phyloP scores from a whole-genome alignment of 2,888 invertebrate genomes.

The Agrotis ipsilon region DNA sequence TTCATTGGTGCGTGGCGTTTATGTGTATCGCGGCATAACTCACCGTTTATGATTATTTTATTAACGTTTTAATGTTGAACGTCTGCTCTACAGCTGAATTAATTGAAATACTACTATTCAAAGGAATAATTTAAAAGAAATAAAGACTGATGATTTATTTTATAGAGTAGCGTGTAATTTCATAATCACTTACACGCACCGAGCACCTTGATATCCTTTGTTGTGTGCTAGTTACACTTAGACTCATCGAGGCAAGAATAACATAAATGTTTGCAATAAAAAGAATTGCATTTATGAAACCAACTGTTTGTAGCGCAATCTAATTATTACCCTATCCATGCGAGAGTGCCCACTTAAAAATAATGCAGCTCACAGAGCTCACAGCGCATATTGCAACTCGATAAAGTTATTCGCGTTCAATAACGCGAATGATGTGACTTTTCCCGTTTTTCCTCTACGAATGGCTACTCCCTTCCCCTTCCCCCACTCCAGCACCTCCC shows the following conservation, averaged over 20 bases:
- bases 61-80: conserved; percentile 66
- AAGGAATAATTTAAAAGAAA: conserved; percentile 10
- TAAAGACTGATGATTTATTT: not conserved
- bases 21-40: conserved; percentile 70
- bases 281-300: not conserved
- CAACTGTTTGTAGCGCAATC: conserved; percentile 29
- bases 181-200: conserved; percentile 1
- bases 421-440: conserved; percentile 89
- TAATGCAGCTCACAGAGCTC: conserved; percentile 51
- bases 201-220: not conserved
- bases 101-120: conserved; percentile 26
- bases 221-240: not conserved
- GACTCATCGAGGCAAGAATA: not conserved
- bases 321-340: conserved; percentile 42
- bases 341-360: conserved; percentile 41
- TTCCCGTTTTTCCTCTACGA: conserved; percentile 88
- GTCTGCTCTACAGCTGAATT: conserved; percentile 25
- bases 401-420: conserved; percentile 90
- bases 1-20: conserved; percentile 74
- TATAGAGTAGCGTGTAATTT: not conserved
- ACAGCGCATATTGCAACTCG: conserved; percentile 82
- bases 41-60: conserved; percentile 71
- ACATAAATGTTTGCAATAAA: conserved; percentile 9
- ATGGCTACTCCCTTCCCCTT: conserved; percentile 72
- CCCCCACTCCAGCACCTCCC: conserved; percentile 62